These are phyloP conservation scores for Apeira syringaria DNA, from an alignment of 2,888 invertebrate genomes.

Conservation along the genomic window DNA sequence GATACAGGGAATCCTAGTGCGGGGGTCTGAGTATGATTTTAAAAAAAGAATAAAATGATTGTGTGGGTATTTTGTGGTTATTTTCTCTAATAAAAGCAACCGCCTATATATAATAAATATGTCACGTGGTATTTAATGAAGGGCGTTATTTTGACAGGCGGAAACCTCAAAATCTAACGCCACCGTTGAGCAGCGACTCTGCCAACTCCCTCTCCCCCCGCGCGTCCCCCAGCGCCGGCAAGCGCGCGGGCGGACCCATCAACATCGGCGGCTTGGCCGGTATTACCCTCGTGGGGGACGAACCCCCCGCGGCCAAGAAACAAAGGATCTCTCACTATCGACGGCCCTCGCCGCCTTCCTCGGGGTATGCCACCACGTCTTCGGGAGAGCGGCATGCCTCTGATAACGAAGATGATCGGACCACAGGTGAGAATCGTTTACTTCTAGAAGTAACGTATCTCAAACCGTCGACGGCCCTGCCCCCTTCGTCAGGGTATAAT, in stretches of 20 bases:
- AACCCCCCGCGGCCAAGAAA: constrained; percentile 86
- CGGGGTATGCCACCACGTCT: constrained; percentile 72
- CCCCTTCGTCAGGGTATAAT: no score
- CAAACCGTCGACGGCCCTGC: no score
- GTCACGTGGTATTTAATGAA: not conserved
- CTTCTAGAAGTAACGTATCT: no score
- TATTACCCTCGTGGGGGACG: constrained; percentile 54
- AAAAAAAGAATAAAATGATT: no score
- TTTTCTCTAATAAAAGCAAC: no score
- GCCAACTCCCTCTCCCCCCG: constrained; percentile 93
- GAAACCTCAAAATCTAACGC: constrained; percentile 95
- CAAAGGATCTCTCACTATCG: constrained; percentile 91
- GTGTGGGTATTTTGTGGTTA: no score
- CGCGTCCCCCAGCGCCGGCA: constrained; percentile 79
- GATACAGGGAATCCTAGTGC: no score
- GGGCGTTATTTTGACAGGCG: constrained; percentile 78
- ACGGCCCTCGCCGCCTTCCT: constrained; percentile 80
- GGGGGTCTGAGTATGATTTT: no score
- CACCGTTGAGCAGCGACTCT: constrained; percentile 94
- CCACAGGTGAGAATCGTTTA: constrained; percentile 41
- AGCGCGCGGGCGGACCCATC: constrained; percentile 86
- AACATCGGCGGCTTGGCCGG: constrained; percentile 82
- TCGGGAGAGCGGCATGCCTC: constrained; percentile 80
- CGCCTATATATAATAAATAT: no score
- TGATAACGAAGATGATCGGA: constrained; percentile 78